Evolutionary conservation across 2,113 vertebrate genomes (phyloP), one percentile per base, ranked within the genome.

Genomic region (Leucosticte australis): DNA sequence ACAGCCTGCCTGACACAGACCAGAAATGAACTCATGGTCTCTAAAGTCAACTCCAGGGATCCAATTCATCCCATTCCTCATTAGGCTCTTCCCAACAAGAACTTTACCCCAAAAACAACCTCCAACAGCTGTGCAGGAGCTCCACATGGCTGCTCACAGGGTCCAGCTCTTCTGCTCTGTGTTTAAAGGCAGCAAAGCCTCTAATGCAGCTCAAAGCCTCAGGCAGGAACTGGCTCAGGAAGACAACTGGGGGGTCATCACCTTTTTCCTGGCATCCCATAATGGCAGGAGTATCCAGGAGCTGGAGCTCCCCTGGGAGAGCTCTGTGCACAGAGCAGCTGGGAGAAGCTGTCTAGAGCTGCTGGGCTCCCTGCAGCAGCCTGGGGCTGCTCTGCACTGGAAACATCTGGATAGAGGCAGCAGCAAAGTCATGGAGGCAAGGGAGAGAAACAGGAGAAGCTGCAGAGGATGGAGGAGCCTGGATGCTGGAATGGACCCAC

Each of bases 241-340:
- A 47, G 26, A 69, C 0, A 21, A 33, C 2, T 2, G 2, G 39
- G 56, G 2, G 42, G 28, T 68, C 50, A 37, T 55, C 5, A 0
- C 8, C 68, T 33, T 52, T 28, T 33, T 33, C 70, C 86, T 31
- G 55, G 42, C 62, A 70, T 30, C 46, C 65, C 60, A 27, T 24
- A 27, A 3, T 12, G 13, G 53, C 50, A 41, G 74, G 69, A 82
- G 50, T 0, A 35, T 8, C 62, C 83, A 53, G 46, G 65, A 56
- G 69, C n/a, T 52, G 13, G 2, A 50, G 35, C 0, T 62, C 55
- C 67, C 55, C 55, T 35, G 7, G 9, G 73, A 78, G 74, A 70
- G 74, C 55, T 47, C 50, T 2, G 73, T 13, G 15, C 22, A 28
- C 21, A 3, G 39, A 60, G 69, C 69, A 62, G 65, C 88, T 30